Base-by-base conservation (phyloP, 1,140 invertebrate genomes). In the Bombus terrestris region DNA sequence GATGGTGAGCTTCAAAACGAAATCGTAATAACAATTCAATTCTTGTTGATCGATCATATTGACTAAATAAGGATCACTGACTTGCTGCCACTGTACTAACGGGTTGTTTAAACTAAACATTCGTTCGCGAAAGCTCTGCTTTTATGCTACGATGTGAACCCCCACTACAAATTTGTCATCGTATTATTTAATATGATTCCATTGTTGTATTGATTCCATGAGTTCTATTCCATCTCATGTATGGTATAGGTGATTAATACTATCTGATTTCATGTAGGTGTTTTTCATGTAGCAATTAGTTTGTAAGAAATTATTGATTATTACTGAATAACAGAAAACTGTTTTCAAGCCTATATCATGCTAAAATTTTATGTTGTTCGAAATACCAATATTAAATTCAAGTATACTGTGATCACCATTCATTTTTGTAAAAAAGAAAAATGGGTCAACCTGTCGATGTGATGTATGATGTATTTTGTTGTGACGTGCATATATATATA, bases 41-140 rank as follows among this genome's bases (percentile, higher is more conserved):
- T 72, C 71, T 41, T 39, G 12, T 43, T 72, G 71, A 43, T 72
- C 71, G 37, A 72, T 41, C 71, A 39, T 72, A 41, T n/a, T 41
- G 71, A n/a, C 25, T 41, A 35, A 39, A 12, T 12, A 28, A 28
- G 39, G 28, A 41, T 41, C 13, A 41, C 18, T 28, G 25, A 22
- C 12, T 72, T 18, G 9, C 41, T 41, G 25, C 43, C 39, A 41
- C 39, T 28, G 71, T 72, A 25, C 39, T 72, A 25, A 28, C 39
- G 43, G 41, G 25, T 72, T 72, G 71, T 41, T 72, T 43, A 72
- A 72, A 43, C 41, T 72, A 72, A 41, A 13, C 9, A 12, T 39
- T 43, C 37, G 15, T 72, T n/a, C 71, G 39, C 71, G 71, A 41
- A 41, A n/a, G 39, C 71, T n/a, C 39, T 15, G 71, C 10, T 41